phyloP scores from a whole-genome alignment of 1,140 invertebrate genomes.

The Apis cerana region DNA sequence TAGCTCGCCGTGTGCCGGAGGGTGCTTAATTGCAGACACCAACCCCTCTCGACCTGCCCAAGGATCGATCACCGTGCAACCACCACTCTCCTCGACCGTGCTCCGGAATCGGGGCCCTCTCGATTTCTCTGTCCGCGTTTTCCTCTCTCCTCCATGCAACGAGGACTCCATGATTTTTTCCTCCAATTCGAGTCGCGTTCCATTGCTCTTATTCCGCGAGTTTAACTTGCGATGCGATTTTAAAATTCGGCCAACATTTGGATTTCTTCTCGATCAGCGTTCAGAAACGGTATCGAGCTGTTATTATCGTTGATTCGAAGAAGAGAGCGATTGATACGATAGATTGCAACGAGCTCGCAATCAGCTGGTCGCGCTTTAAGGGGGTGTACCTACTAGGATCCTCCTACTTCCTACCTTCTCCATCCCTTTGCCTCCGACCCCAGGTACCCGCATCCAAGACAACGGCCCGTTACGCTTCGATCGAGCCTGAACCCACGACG shows the following conservation, averaged over 20 bases:
- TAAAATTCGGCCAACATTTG: too few species aligned
- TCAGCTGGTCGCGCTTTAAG: constrained; percentile 68
- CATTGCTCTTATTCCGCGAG: too few species aligned
- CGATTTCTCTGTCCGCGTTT: too few species aligned
- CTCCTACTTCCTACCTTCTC: constrained; percentile 69
- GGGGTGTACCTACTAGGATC: constrained; percentile 71
- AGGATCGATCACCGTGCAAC: constrained; percentile 57
- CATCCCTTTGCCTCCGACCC: constrained; percentile 62
- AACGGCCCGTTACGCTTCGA: constrained; percentile 80
- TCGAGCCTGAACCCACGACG: constrained; percentile 77
- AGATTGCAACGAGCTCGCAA: constrained; percentile 56
- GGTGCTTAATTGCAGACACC: constrained; percentile 63
- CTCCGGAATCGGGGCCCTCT: constrained; percentile 21
- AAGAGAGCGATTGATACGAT: too few species aligned
- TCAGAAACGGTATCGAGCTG: too few species aligned
- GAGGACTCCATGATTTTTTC: too few species aligned
- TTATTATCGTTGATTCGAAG: too few species aligned
- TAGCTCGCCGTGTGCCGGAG: constrained; percentile 44
- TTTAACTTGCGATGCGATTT: too few species aligned
- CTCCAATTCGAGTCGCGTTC: too few species aligned
- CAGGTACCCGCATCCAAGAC: constrained; percentile 80
- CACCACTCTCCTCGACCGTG: constrained; percentile 18
- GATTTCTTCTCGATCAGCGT: too few species aligned
- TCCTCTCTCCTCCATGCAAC: neutral
- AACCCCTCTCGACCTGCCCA: constrained; percentile 58